Conservation (phyloP, 1,140 invertebrate species). For the Heliconius nattereri region DNA sequence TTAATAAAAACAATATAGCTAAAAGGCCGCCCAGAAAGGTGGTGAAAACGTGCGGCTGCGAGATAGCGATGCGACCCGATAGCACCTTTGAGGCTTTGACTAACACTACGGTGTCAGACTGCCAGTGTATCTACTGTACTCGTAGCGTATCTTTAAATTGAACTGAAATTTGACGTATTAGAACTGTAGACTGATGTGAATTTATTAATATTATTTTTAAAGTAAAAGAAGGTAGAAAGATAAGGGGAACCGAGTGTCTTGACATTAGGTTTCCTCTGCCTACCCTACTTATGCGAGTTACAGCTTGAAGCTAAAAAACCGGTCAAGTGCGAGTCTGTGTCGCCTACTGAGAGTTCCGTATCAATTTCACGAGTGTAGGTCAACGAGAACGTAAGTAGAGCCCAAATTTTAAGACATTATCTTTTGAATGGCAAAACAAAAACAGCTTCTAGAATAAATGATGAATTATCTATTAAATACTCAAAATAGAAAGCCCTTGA, state of each 20-base stretch:
- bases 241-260: too few relatives aligned
- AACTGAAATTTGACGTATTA: background rate
- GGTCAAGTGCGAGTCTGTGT: too few relatives aligned
- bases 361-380: too few relatives aligned
- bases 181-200: background rate
- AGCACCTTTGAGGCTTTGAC: slow-evolving; percentile 4
- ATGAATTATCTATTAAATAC: background rate
- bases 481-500: background rate
- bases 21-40: slow-evolving; percentile 10
- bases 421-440: background rate
- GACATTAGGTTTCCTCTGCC: too few relatives aligned
- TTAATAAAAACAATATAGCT: slow-evolving; percentile 12
- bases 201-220: too few relatives aligned
- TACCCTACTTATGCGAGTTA: too few relatives aligned
- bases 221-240: too few relatives aligned
- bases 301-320: too few relatives aligned
- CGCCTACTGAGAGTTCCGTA: too few relatives aligned
- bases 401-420: too few relatives aligned
- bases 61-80: slow-evolving; percentile 7
- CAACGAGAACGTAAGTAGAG: too few relatives aligned
- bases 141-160: background rate
- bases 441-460: background rate
- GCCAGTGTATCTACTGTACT: background rate
- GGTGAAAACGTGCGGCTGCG: slow-evolving; percentile 8
- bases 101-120: background rate